Evolutionary conservation across 2,797 vertebrate genomes (phyloP).

Genomic region (Erithacus rubecula): DNA sequence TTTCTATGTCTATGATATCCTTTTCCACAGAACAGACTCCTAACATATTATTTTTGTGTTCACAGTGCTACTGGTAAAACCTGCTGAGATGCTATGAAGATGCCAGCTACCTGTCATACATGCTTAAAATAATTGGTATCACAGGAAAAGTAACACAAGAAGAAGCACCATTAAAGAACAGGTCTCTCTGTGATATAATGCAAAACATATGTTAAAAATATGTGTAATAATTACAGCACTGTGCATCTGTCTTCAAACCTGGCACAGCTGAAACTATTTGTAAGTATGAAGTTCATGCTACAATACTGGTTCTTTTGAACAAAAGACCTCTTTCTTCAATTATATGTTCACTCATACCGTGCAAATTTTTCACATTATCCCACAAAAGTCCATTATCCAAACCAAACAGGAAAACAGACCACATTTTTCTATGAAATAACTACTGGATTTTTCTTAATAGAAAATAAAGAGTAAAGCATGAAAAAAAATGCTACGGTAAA

Average conservation of each 20-base stretch:
- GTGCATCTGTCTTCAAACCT: neutral
- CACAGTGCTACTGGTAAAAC: conserved; percentile 55
- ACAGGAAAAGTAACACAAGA: conserved; percentile 65
- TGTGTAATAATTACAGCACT: conserved; percentile 44
- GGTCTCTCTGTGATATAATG: conserved; percentile 66
- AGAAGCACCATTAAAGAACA: conserved; percentile 64
- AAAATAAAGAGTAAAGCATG: neutral
- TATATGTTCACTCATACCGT: neutral
- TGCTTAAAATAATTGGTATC: conserved; percentile 70
- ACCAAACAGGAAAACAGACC: neutral
- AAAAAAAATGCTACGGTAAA: neutral
- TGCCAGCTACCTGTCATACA: conserved; percentile 57
- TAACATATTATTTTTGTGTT: conserved; percentile 42
- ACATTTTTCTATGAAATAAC: neutral
- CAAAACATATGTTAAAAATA: conserved; percentile 56
- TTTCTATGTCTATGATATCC: neutral
- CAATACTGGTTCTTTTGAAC: neutral
- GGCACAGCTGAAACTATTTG: neutral
- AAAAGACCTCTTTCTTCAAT: neutral
- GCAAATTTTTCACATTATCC: neutral
- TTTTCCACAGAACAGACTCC: neutral
- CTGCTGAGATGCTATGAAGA: conserved; percentile 69
- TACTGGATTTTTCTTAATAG: neutral
- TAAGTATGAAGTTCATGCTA: neutral
- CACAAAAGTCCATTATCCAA: neutral